Evolutionary conservation across 2,797 vertebrate genomes (phyloP), one percentile per base, ranked within the genome.

Genomic region (Carduelis carduelis): DNA sequence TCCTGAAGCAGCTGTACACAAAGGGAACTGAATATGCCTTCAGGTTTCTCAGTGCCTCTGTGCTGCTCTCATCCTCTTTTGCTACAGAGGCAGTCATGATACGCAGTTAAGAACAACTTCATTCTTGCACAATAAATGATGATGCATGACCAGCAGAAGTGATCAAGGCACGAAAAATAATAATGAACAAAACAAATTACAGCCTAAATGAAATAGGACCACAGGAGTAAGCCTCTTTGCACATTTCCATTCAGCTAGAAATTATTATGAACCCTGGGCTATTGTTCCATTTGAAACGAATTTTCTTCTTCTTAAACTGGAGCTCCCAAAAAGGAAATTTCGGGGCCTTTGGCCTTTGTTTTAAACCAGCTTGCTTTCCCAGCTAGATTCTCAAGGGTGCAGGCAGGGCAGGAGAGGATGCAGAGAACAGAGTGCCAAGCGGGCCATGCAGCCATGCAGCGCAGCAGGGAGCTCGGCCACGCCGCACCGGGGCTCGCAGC

Each of bases 361-460:
- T 78, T 27, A 46, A n/a, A 74, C 11, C 6, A n/a, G 1, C 24
- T 37, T 32, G 37, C 44, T 71, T 79, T 43, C 52, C 64, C 49
- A 34, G 77, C 27, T 21, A 7, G 18, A 6, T 50, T 56, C 41
- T 12, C 27, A 64, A 44, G 59, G 15, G 52, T 3, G 4, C 65
- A 52, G 5, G 7, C 6, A 66, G 80, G 65, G 77, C 80, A 66
- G 66, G 68, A 39, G 37, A 5, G 11, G 87, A 39, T 35, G 92
- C 72, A 77, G 92, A 96, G 79, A 87, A 66, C 9, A 9, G 55
- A 37, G 87, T 8, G 4, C 79, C 69, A 93, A 86, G 75, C 80
- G 5, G 13, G 30, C 83, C 95, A 96, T 95, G 93, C 97, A 93
- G 87, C 24, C 92, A 96, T 68, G 93, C 83, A 87, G 59, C 37